Percentiles rank a stretch among this genome's conserved stretches.
Conservation (phyloP, 2,888 invertebrate species). For the Pristionchus japonicus region DNA sequence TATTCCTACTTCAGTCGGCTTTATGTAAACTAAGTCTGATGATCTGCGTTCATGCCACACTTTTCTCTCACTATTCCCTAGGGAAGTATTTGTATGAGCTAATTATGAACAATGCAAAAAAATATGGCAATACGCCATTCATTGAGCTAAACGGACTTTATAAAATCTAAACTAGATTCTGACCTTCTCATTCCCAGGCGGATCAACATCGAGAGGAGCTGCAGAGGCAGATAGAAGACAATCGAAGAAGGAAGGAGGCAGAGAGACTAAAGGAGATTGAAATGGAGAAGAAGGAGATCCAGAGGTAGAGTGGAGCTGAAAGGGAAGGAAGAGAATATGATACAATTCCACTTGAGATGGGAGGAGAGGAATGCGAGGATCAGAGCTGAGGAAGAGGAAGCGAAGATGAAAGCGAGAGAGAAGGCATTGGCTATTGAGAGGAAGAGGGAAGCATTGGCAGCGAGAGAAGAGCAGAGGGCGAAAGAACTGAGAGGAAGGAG, state of each 20-base stretch:
- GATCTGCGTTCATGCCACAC: too few species aligned
- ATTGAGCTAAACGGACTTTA: too few species aligned
- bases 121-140: too few species aligned
- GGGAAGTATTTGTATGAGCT: too few species aligned
- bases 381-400: constrained; percentile 56
- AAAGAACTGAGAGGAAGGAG: not conserved
- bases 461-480: not conserved
- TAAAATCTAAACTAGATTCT: too few species aligned
- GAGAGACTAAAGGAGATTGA: constrained; percentile 64
- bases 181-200: constrained; percentile 34
- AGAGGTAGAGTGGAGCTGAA: constrained; percentile 48
- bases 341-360: constrained; percentile 24
- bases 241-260: constrained; percentile 55
- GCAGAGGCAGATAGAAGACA: constrained; percentile 64
- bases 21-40: too few species aligned
- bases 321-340: not conserved
- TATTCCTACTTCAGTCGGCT: too few species aligned
- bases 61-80: too few species aligned
- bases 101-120: too few species aligned
- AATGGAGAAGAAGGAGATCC: constrained; percentile 60
- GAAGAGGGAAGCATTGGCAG: constrained; percentile 41
- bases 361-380: constrained; percentile 50
- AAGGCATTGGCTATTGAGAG: constrained; percentile 55
- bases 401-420: constrained; percentile 52
- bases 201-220: constrained; percentile 61